These are phyloP conservation scores for Brevipalpus yothersi DNA, from an alignment of 1,140 invertebrate genomes.

Conservation along the genomic window DNA sequence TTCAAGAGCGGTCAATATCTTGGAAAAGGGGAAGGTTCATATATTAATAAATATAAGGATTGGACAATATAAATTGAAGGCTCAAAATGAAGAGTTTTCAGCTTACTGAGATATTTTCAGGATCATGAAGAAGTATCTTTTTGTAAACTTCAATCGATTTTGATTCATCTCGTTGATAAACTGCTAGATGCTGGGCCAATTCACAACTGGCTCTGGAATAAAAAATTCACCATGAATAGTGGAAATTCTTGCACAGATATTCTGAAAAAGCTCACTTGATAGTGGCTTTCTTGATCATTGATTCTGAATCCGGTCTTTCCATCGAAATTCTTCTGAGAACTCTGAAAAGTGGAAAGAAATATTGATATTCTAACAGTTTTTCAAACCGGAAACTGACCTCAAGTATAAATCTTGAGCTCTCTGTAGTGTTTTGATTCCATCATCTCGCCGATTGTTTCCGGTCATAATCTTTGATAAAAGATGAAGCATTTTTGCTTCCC, in stretches of 20 bases:
- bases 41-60: not conserved
- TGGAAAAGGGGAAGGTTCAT: slow-evolving; percentile 1
- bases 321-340: not conserved
- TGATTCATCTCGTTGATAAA: slow-evolving; percentile 23
- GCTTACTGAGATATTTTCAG: slow-evolving; percentile 41
- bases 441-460: slow-evolving; percentile 27
- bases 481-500: slow-evolving; percentile 33
- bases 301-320: not conserved
- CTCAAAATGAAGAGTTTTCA: not conserved
- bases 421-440: slow-evolving; percentile 32
- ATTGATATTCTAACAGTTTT: slow-evolving; percentile 1
- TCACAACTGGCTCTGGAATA: slow-evolving; percentile 33
- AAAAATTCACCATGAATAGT: not conserved
- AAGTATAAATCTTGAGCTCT: slow-evolving; percentile 37
- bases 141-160: slow-evolving; percentile 50
- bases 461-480: slow-evolving; percentile 30
- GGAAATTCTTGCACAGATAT: not conserved
- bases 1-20: slow-evolving; percentile 35
- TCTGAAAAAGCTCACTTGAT: not conserved
- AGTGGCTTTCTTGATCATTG: not conserved
- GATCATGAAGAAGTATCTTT: slow-evolving; percentile 52
- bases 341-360: not conserved
- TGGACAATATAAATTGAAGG: not conserved
- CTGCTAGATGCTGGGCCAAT: slow-evolving; percentile 35
- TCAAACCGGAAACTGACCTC: slow-evolving; percentile 3